Evolutionary conservation across 2,113 vertebrate species (phyloP).

Genomic region (Pyxicephalus adspersus): DNA sequence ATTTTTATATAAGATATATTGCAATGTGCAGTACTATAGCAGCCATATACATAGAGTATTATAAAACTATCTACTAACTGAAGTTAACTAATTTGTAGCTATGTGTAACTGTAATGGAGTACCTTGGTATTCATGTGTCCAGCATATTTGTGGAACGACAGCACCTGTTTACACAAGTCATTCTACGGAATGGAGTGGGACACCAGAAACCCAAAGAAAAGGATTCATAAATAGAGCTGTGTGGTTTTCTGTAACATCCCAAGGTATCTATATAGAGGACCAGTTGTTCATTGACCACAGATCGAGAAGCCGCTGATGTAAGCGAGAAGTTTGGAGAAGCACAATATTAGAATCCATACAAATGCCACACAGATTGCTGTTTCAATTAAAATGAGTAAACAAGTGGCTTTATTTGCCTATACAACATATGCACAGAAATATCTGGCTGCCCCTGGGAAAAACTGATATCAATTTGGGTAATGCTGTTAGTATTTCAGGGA

Average conservation of each 20-base stretch:
- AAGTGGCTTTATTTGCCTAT: not conserved
- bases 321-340: constrained; percentile 2
- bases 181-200: constrained; percentile 11
- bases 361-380: not conserved
- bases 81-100: too few species aligned
- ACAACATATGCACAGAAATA: constrained; percentile 1
- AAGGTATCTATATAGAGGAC: constrained; percentile 21
- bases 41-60: too few species aligned
- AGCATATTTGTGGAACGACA: constrained; percentile 2
- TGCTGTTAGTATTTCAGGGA: constrained; percentile 1
- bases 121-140: not conserved
- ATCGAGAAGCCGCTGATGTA: constrained; percentile 22
- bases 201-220: constrained; percentile 25
- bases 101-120: too few species aligned
- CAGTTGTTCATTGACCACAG: constrained; percentile 39
- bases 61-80: too few species aligned
- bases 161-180: constrained; percentile 38
- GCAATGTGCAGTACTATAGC: too few species aligned
- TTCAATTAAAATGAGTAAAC: not conserved
- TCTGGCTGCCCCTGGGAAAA: not conserved
- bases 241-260: constrained; percentile 18
- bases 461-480: constrained; percentile 6
- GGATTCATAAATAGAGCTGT: not conserved
- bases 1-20: too few species aligned
- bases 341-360: not conserved